Conservation (phyloP, 2,797 vertebrate species). For the Pygocentrus nattereri region DNA sequence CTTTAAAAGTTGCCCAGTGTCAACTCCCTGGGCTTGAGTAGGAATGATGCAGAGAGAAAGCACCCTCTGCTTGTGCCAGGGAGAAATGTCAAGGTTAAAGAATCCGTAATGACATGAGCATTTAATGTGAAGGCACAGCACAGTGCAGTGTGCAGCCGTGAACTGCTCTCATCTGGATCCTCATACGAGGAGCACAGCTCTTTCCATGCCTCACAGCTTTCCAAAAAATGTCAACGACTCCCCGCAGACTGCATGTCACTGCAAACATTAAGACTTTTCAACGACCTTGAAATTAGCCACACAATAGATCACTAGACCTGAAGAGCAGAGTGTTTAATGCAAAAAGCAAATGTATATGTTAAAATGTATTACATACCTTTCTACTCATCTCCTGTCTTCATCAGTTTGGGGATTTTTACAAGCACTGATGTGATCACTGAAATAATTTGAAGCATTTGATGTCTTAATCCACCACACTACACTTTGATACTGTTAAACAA, state of each 20-base stretch:
- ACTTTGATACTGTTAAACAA: conserved; percentile 50
- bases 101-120: conserved; percentile 46
- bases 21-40: conserved; percentile 37
- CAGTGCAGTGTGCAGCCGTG: neutral
- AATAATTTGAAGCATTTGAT: conserved; percentile 24
- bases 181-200: conserved; percentile 7
- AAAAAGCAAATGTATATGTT: neutral
- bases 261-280: conserved; percentile 25
- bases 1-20: conserved; percentile 55
- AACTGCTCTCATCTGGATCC: conserved; percentile 1
- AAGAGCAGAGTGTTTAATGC: neutral
- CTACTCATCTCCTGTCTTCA: neutral
- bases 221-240: conserved; percentile 48
- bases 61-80: conserved; percentile 23
- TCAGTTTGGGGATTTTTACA: neutral
- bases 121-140: conserved; percentile 40
- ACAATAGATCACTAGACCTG: neutral
- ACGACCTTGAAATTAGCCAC: conserved; percentile 27
- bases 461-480: conserved; percentile 29
- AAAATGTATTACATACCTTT: neutral
- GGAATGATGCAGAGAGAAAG: conserved; percentile 48
- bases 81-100: conserved; percentile 68
- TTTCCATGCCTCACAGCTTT: conserved; percentile 25
- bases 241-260: conserved; percentile 29
- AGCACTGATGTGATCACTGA: neutral